A percentile compares a stretch with the other conserved stretches of the same genome.
These are phyloP conservation scores for Notocelia uddmanniana DNA, from an alignment of 2,888 invertebrate species.

Conservation along the genomic window DNA sequence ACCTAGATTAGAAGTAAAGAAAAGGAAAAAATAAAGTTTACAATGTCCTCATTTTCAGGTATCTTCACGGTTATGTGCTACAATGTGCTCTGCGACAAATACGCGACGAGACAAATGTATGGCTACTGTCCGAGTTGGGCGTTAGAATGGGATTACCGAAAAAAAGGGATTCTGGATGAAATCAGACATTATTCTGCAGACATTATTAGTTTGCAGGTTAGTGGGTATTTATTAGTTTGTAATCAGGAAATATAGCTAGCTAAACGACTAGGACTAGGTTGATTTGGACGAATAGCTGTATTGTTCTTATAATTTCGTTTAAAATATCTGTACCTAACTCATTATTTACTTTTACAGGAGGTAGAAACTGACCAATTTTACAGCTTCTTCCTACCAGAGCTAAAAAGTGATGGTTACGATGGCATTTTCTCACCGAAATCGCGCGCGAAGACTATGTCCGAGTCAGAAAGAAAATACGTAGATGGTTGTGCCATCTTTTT, in stretches of 20 bases:
- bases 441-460: conserved; percentile 98
- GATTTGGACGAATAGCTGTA: not conserved
- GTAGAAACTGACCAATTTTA: conserved; percentile 99
- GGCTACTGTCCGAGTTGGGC: conserved; percentile 99
- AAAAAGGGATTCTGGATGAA: conserved; percentile 98
- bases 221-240: conserved; percentile 38
- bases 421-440: conserved; percentile 99
- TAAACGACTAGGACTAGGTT: not conserved
- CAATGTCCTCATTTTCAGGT: conserved; percentile 82
- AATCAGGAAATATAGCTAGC: not conserved
- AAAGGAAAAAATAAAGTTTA: conserved; percentile 24
- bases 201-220: conserved; percentile 93
- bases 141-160: conserved; percentile 98
- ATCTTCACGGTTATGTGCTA: conserved; percentile 99
- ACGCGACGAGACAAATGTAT: conserved; percentile 99
- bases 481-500: conserved; percentile 99
- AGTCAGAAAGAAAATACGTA: conserved; percentile 98
- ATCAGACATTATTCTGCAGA: conserved; percentile 98
- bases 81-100: conserved; percentile 99
- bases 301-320: not conserved
- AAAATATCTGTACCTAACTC: conserved; percentile 29
- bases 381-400: conserved; percentile 97
- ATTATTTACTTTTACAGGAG: conserved; percentile 87
- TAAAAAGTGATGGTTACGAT: conserved; percentile 95
- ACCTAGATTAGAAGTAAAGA: not conserved